These are phyloP conservation scores for Uromys caudimaculatus DNA, from an alignment of 2,797 vertebrate genomes.

Conservation along the genomic window DNA sequence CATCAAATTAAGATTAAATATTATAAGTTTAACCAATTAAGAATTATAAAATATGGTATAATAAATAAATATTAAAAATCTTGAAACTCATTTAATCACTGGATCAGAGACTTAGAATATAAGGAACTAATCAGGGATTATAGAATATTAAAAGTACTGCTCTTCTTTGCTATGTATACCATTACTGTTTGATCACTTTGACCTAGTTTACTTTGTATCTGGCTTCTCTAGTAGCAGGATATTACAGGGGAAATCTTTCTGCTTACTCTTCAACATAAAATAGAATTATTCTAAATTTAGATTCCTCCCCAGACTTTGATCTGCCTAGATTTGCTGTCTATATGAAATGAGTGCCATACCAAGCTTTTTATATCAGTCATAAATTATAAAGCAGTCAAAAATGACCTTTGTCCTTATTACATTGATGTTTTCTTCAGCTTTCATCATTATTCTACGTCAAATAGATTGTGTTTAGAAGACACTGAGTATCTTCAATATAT, in stretches of 20 bases:
- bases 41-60: background rate
- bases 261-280: conserved; percentile 59
- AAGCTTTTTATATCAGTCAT: conserved; percentile 49
- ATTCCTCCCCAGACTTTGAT: conserved; percentile 46
- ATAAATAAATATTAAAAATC: background rate
- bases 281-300: conserved; percentile 70
- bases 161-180: background rate
- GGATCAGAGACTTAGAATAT: background rate
- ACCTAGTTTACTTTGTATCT: conserved; percentile 51
- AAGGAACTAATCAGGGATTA: background rate
- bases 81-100: background rate
- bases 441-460: conserved; percentile 38
- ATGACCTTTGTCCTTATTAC: background rate
- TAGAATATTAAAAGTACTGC: background rate
- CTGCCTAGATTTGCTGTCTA: conserved; percentile 56
- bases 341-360: conserved; percentile 53
- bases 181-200: conserved; percentile 59
- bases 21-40: background rate
- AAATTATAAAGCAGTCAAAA: conserved; percentile 69
- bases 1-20: background rate
- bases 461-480: conserved; percentile 40
- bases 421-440: conserved; percentile 46
- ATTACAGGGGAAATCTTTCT: conserved; percentile 59
- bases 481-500: background rate
- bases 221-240: conserved; percentile 39